A percentile compares a stretch with the other conserved stretches of the same genome.
These are phyloP conservation scores for Trichechus manatus DNA, from an alignment of 2,113 vertebrate species.

Conservation along the genomic window DNA sequence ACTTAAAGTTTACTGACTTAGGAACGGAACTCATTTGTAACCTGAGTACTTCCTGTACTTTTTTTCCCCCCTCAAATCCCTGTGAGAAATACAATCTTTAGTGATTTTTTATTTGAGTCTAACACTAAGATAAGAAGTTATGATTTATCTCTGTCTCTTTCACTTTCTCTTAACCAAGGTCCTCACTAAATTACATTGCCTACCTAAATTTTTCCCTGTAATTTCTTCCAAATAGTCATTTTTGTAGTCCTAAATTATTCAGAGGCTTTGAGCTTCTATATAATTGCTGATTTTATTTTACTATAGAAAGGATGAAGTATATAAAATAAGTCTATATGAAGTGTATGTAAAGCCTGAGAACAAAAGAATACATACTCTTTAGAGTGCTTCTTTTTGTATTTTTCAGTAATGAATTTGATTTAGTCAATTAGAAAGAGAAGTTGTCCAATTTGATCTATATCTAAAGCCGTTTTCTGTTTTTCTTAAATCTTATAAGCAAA, in stretches of 20 bases:
- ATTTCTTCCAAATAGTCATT: constrained; percentile 71
- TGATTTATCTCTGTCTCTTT: constrained; percentile 9
- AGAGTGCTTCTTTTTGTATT: constrained; percentile 26
- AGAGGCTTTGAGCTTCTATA: constrained; percentile 51
- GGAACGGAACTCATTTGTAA: too few species aligned
- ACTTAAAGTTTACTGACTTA: too few species aligned
- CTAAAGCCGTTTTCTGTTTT: constrained; percentile 24
- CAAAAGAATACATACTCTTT: not conserved
- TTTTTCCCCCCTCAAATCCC: not conserved
- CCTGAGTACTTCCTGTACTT: too few species aligned
- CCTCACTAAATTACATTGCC: constrained; percentile 60
- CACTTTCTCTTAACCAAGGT: constrained; percentile 53
- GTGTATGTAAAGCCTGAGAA: constrained; percentile 21
- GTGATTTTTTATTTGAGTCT: constrained; percentile 13
- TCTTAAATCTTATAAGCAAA: constrained; percentile 36
- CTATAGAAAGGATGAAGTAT: not conserved
- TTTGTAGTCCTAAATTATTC: constrained; percentile 67
- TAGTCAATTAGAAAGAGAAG: not conserved
- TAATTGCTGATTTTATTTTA: constrained; percentile 66
- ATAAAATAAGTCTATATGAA: not conserved
- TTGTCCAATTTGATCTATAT: not conserved
- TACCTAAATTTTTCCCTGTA: constrained; percentile 62
- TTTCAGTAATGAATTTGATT: not conserved
- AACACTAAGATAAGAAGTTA: constrained; percentile 29
- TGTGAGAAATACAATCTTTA: not conserved